phyloP scores from a whole-genome alignment of 2,797 vertebrate genomes.

The Gastrophryne carolinensis region DNA sequence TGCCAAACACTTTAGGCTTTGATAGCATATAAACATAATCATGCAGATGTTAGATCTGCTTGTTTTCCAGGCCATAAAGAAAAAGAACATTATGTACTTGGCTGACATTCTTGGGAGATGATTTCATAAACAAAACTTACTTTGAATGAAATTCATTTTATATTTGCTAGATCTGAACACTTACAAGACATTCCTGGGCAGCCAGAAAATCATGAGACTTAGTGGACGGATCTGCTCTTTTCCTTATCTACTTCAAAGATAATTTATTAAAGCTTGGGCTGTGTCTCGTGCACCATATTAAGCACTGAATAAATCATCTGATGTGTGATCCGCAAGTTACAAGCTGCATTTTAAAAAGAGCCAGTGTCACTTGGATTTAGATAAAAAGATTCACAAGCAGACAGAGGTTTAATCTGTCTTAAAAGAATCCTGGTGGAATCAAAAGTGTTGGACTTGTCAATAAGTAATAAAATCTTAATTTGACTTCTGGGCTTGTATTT shows the following conservation, averaged over 20 bases:
- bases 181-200: conserved; percentile 59
- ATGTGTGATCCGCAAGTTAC: background rate
- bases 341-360: background rate
- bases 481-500: too few relatives aligned
- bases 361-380: background rate
- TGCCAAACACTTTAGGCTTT: too few relatives aligned
- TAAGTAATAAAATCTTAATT: too few relatives aligned
- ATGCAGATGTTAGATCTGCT: background rate
- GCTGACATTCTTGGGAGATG: conserved; percentile 32
- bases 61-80: background rate
- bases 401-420: too few relatives aligned
- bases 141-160: conserved; percentile 64
- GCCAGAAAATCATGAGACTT: conserved; percentile 59
- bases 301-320: background rate
- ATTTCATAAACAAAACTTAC: conserved; percentile 70
- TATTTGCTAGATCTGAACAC: conserved; percentile 69
- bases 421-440: too few relatives aligned
- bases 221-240: conserved; percentile 50
- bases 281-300: background rate
- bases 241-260: conserved; percentile 53
- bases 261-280: conserved; percentile 53
- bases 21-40: background rate
- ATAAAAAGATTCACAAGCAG: too few relatives aligned
- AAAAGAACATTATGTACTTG: background rate
- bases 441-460: too few relatives aligned